Conservation (phyloP, 2,888 invertebrate species). For the Caenorhabditis japonica region DNA sequence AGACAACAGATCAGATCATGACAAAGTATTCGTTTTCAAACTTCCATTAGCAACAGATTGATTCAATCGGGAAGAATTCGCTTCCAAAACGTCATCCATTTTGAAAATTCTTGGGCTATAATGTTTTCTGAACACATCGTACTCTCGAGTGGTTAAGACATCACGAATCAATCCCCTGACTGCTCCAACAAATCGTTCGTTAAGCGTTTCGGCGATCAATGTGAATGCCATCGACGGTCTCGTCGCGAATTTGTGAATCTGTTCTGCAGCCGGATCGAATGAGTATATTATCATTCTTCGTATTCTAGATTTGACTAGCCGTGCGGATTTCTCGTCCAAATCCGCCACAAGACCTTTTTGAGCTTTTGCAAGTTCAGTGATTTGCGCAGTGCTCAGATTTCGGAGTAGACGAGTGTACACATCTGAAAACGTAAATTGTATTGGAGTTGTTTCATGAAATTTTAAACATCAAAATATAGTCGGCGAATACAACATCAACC, state of each 20-base stretch:
- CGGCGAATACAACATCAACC: no score
- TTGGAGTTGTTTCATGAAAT: no score
- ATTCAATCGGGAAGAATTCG: no score
- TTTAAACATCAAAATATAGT: no score
- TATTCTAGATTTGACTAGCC: conserved; percentile 23
- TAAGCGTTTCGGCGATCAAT: conserved; percentile 41
- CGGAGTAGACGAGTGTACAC: conserved; percentile 18
- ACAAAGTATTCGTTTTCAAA: no score
- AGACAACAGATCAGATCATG: no score
- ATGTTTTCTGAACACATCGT: conserved; percentile 30
- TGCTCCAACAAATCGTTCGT: conserved; percentile 34
- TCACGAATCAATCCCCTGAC: conserved; percentile 39
- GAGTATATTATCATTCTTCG: conserved; percentile 47
- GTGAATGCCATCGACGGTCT: conserved; percentile 48
- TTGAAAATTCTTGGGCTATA: conserved; percentile 38
- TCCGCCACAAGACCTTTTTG: conserved; percentile 36
- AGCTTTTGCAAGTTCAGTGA: conserved; percentile 28
- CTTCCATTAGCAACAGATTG: no score
- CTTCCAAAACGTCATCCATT: conserved; percentile 32
- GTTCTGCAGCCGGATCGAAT: conserved; percentile 48
- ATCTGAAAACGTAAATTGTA: conserved; percentile 16
- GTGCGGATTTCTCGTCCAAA: conserved; percentile 30
- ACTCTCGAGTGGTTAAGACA: conserved; percentile 36
- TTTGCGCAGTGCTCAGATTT: conserved; percentile 29
- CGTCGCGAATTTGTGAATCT: conserved; percentile 39